Evolutionary conservation across 2,888 invertebrate genomes (phyloP).

Genomic region (Geotrupes spiniger): DNA sequence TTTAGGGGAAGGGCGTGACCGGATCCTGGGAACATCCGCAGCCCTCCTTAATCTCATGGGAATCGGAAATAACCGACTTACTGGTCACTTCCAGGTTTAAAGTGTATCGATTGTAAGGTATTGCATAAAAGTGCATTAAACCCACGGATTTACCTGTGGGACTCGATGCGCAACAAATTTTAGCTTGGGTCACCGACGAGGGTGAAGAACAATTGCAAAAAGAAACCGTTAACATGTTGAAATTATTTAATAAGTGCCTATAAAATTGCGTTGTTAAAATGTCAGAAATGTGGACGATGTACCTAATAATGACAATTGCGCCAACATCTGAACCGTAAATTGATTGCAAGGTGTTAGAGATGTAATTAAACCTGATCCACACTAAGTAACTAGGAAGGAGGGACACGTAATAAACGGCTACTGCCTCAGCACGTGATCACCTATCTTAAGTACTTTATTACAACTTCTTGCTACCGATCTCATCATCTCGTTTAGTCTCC

Average conservation of each 20-base stretch:
- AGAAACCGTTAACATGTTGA: no score
- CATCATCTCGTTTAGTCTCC: conserved; percentile 10
- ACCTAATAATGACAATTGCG: no score
- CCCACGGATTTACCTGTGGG: no score
- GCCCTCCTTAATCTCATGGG: conserved; percentile 28
- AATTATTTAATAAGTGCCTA: no score
- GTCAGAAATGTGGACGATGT: no score
- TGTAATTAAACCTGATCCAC: conserved; percentile 7
- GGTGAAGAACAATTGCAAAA: no score
- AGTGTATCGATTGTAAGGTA: not conserved
- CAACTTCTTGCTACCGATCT: conserved; percentile 25
- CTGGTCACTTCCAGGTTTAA: conserved; percentile 25
- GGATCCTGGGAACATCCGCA: conserved; percentile 29
- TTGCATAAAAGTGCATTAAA: no score
- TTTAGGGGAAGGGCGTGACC: conserved; percentile 27
- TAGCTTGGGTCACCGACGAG: no score
- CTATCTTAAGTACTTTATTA: conserved; percentile 31
- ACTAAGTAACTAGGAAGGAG: conserved; percentile 14
- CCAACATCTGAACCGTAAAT: conserved; percentile 12
- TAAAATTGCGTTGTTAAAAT: no score
- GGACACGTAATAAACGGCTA: conserved; percentile 22
- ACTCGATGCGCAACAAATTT: no score
- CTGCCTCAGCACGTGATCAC: conserved; percentile 27
- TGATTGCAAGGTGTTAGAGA: conserved; percentile 13
- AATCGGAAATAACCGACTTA: conserved; percentile 34